Percentiles rank a stretch among this genome's conserved stretches.
These are phyloP conservation scores for Drosophila setosimentum DNA, from an alignment of 2,888 invertebrate genomes.

Conservation along the genomic window DNA sequence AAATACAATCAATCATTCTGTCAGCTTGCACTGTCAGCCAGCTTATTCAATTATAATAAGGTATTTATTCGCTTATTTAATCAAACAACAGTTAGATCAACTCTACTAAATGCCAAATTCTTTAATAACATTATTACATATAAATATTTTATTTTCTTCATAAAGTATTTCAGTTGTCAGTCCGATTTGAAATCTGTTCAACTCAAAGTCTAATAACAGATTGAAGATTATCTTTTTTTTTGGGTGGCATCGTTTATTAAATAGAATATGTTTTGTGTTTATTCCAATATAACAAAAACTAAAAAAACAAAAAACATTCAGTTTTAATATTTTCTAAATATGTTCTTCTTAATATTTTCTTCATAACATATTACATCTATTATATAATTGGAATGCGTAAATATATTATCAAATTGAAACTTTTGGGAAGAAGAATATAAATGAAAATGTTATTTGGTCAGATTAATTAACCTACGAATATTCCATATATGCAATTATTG, in stretches of 20 bases:
- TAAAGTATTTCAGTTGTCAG: not conserved
- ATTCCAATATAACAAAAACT: not conserved
- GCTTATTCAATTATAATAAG: not conserved
- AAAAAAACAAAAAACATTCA: not conserved
- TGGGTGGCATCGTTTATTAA: not conserved
- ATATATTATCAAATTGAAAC: not conserved
- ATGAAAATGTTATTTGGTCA: not conserved
- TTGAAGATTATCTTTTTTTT: not conserved
- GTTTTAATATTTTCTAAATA: not conserved
- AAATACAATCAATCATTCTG: slow-evolving; percentile 4
- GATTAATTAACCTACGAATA: not conserved
- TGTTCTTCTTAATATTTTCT: not conserved
- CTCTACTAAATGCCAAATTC: not conserved
- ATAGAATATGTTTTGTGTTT: not conserved
- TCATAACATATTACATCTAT: not conserved
- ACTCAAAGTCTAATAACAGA: not conserved
- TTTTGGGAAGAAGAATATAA: not conserved
- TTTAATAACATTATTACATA: not conserved
- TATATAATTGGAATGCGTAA: not conserved
- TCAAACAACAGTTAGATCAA: not conserved
- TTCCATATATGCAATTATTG: too few species aligned
- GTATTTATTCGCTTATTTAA: not conserved
- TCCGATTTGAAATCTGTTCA: not conserved
- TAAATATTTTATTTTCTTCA: not conserved
- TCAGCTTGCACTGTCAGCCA: not conserved